phyloP scores from a whole-genome alignment of 37 sponge, comb jelly and placozoan genomes.

The Chondrilla cf. caribensis region DNA sequence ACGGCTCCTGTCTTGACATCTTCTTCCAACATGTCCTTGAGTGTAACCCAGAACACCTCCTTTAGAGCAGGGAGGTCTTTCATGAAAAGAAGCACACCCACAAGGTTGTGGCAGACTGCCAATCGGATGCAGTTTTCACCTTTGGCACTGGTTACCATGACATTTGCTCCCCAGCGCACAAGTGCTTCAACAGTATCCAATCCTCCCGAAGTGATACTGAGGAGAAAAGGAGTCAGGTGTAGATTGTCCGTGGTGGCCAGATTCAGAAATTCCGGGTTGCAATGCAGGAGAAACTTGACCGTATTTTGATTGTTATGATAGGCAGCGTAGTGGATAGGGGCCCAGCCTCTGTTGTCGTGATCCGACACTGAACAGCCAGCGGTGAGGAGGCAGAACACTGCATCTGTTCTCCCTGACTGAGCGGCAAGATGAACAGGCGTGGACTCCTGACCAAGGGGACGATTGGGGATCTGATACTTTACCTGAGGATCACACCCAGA shows the following conservation, averaged over 20 bases:
- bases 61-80: constrained; percentile 30
- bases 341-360: constrained; percentile 65
- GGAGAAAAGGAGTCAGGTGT: constrained; percentile 63
- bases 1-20: constrained; percentile 24
- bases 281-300: constrained; percentile 23
- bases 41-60: constrained; percentile 41
- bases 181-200: constrained; percentile 72
- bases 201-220: constrained; percentile 63
- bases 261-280: constrained; percentile 36
- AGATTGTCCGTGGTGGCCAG: constrained; percentile 20
- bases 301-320: constrained; percentile 65
- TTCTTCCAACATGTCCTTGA: constrained; percentile 61
- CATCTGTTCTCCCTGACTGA: constrained; percentile 51
- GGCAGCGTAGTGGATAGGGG: constrained; percentile 80
- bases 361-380: constrained; percentile 42
- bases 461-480: neutral
- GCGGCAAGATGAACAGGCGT: constrained; percentile 68
- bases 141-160: constrained; percentile 18
- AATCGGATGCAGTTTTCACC: constrained; percentile 50
- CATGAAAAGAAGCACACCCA: constrained; percentile 60
- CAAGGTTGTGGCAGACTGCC: constrained; percentile 44
- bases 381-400: constrained; percentile 51
- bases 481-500: constrained; percentile 49
- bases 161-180: constrained; percentile 52
- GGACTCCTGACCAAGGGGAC: neutral